Conservation (phyloP, 2,888 invertebrate species). For the Agonopterix arenella region DNA sequence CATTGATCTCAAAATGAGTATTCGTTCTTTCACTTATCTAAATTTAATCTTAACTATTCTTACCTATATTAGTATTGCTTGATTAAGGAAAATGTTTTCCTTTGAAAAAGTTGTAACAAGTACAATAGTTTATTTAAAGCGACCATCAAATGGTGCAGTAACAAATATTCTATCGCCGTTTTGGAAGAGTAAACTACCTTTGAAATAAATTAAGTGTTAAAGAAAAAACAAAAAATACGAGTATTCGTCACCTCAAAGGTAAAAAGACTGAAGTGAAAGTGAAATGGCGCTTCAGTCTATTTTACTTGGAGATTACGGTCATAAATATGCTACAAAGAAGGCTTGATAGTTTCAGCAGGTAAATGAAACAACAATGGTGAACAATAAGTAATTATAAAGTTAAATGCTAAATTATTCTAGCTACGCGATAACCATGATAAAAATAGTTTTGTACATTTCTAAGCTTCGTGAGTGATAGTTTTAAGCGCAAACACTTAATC, state of each 20-base stretch:
- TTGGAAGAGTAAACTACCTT: conserved; percentile 14
- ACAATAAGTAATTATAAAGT: conserved; percentile 6
- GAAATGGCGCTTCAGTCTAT: too few species aligned
- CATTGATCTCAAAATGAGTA: conserved; percentile 72
- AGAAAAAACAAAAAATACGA: not conserved
- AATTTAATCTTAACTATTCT: conserved; percentile 52
- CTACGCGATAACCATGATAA: conserved; percentile 51
- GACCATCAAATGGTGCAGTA: conserved; percentile 64
- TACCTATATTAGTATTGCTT: conserved; percentile 71
- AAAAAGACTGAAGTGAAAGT: too few species aligned
- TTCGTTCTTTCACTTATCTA: conserved; percentile 58
- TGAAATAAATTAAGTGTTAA: not conserved
- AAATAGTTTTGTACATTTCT: conserved; percentile 65
- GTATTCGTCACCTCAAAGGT: not conserved
- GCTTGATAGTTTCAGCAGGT: not conserved
- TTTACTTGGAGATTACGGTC: too few species aligned
- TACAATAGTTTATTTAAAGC: conserved; percentile 32
- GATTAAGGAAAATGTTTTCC: conserved; percentile 66
- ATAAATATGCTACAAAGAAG: too few species aligned
- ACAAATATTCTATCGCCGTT: conserved; percentile 33
- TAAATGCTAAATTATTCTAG: conserved; percentile 56
- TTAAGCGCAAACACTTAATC: conserved; percentile 16
- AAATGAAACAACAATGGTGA: not conserved
- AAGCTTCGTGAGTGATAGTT: conserved; percentile 48
- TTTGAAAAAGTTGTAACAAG: conserved; percentile 56